Percentiles rank a stretch among this genome's conserved stretches.
Evolutionary conservation across 2,888 invertebrate genomes (phyloP).

Genomic region (Cremastinae sp.): DNA sequence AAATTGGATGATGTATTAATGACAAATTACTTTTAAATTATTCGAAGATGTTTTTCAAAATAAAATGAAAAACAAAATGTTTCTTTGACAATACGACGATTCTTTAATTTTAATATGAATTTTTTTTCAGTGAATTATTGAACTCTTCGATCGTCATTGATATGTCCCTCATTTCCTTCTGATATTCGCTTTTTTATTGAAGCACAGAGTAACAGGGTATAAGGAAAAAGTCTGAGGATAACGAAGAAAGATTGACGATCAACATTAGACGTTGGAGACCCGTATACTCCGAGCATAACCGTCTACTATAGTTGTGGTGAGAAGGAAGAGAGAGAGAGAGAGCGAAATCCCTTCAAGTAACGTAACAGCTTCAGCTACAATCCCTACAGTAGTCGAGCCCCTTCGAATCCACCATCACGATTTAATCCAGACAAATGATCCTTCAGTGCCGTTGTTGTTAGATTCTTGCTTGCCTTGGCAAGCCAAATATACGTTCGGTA

Average conservation of each 20-base stretch:
- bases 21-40: no score
- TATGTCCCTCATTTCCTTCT: constrained; percentile 11
- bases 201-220: constrained; percentile 39
- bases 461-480: constrained; percentile 33
- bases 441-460: constrained; percentile 49
- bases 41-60: no score
- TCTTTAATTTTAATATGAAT: constrained; percentile 8
- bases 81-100: no score
- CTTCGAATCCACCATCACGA: constrained; percentile 58
- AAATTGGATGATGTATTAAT: not conserved
- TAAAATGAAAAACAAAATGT: no score
- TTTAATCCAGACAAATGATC: constrained; percentile 75
- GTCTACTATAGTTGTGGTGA: constrained; percentile 46
- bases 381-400: constrained; percentile 50
- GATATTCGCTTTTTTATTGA: constrained; percentile 31
- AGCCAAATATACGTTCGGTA: constrained; percentile 22
- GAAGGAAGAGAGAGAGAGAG: constrained; percentile 47
- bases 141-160: constrained; percentile 5
- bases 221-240: constrained; percentile 29
- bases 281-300: constrained; percentile 58
- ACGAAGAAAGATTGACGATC: constrained; percentile 53
- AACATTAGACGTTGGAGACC: constrained; percentile 48
- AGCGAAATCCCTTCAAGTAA: constrained; percentile 50
- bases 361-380: constrained; percentile 48
- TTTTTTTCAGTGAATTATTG: constrained; percentile 3